Evolutionary conservation across 2,113 vertebrate genomes (phyloP).

Genomic region (Mobula hypostoma): DNA sequence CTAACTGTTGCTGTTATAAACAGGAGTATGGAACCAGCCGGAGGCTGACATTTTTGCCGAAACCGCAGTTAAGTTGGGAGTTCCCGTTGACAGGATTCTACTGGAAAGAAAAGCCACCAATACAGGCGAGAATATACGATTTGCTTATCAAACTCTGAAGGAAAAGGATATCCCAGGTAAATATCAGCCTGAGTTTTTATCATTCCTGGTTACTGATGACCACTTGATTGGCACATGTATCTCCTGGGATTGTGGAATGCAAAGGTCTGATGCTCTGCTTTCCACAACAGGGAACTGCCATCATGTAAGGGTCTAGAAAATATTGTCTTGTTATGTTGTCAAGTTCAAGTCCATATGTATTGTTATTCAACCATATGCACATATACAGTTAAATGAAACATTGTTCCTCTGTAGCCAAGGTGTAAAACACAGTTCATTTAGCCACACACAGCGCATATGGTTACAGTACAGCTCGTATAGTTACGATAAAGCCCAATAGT

Average conservation of each 20-base stretch:
- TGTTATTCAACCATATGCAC: too few relatives aligned
- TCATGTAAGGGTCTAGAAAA: not conserved
- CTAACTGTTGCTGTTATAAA: not conserved
- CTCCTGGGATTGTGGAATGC: not conserved
- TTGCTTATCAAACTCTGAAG: conserved; percentile 43
- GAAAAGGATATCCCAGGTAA: conserved; percentile 42
- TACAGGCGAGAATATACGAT: conserved; percentile 47
- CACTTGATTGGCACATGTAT: not conserved
- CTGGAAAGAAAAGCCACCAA: conserved; percentile 46
- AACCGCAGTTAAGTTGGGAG: conserved; percentile 43
- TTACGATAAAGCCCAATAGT: too few relatives aligned
- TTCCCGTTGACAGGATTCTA: conserved; percentile 43
- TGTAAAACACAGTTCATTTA: too few relatives aligned
- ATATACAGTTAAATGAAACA: too few relatives aligned
- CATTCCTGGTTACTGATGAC: not conserved
- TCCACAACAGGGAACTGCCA: not conserved
- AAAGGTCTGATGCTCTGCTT: not conserved
- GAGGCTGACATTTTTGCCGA: conserved; percentile 46
- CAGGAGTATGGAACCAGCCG: conserved; percentile 43
- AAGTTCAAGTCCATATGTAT: too few relatives aligned
- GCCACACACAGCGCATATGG: too few relatives aligned
- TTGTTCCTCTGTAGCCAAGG: too few relatives aligned
- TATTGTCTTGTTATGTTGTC: too few relatives aligned
- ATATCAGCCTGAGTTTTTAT: not conserved
- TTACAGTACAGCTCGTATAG: too few relatives aligned